phyloP scores from a whole-genome alignment of 2,113 vertebrate genomes.

The Tinamus guttatus region DNA sequence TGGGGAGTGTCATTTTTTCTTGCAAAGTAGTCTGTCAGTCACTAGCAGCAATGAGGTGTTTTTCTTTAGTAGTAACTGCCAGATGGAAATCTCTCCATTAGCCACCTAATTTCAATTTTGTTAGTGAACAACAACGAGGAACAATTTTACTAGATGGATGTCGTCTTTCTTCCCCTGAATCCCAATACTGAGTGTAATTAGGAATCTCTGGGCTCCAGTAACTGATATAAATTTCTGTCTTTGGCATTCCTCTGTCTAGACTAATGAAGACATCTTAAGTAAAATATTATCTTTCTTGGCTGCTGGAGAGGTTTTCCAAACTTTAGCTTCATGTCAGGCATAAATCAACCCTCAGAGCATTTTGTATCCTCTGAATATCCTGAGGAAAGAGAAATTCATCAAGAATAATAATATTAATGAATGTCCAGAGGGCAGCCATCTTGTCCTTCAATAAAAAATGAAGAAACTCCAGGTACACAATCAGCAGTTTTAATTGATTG shows the following conservation, averaged over 20 bases:
- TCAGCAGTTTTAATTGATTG: slow-evolving; percentile 67
- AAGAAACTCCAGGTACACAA: slow-evolving; percentile 74
- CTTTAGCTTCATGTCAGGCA: slow-evolving; percentile 76
- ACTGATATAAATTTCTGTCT: slow-evolving; percentile 50
- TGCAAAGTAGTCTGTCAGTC: slow-evolving; percentile 15
- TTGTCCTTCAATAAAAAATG: slow-evolving; percentile 79
- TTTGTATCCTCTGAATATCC: slow-evolving; percentile 79
- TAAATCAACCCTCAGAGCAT: slow-evolving; percentile 83
- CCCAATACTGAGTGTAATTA: slow-evolving; percentile 52
- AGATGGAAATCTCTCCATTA: slow-evolving; percentile 31
- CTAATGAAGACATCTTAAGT: slow-evolving; percentile 64
- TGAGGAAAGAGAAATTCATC: slow-evolving; percentile 82
- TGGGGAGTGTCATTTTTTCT: neutral
- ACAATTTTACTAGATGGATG: slow-evolving; percentile 21
- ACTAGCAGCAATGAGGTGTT: neutral
- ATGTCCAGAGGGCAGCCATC: slow-evolving; percentile 81
- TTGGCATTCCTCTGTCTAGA: slow-evolving; percentile 38
- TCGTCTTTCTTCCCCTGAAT: slow-evolving; percentile 33
- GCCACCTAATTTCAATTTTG: slow-evolving; percentile 35
- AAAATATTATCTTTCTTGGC: slow-evolving; percentile 62
- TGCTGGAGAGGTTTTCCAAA: slow-evolving; percentile 67
- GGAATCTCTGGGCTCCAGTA: slow-evolving; percentile 31
- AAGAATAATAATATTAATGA: slow-evolving; percentile 81
- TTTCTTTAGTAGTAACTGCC: slow-evolving; percentile 34
- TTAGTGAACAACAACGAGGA: slow-evolving; percentile 8